Base-by-base conservation (phyloP, 2,888 invertebrate genomes). In the Sminthurides aquaticus region DNA sequence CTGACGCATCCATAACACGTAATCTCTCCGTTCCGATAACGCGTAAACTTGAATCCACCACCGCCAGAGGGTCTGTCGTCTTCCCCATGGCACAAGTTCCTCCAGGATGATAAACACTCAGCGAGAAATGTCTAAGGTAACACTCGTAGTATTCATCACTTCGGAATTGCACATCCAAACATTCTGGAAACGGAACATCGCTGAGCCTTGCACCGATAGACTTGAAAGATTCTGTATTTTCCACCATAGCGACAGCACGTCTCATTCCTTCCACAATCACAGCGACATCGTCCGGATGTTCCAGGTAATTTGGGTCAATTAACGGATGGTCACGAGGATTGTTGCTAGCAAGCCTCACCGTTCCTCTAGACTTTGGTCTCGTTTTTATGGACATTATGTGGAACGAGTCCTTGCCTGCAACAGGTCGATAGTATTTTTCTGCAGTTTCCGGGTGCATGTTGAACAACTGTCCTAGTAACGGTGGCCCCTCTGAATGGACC, bases 281-380 rank as follows among this genome's bases (percentile, higher is more conserved):
- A 18, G 54, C 65, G 2, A 72, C 60, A 55, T 73, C 74, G 22
- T 68, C 66, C 3, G 65, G 63, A 57, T 71, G 59, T 1, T 67
- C 56, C 3, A 67, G 63, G 69, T 83, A 83, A 72, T 82, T 82
- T 20, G 82, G 80, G 64, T 81, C 78, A 60, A 82, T 78, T 24
- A 78, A 71, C 1, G 82, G 82, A 65, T 78, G 77, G 0, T 78
- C 76, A 29, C 75, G 72, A 1, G 82, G 82, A 73, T 82, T 76
- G 5, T 70, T 75, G 8, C 78, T 77, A 61, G 76, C 75, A 8
- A 83, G 76, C 55, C 76, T 78, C 2, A 83, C 61, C 27, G 73
- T 72, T 18, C 82, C 82, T 22, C 74, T 71, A 55, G 81, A 80
- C 34, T 78, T 77, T 1, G 82, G 78, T 49, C 82, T 75, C 20